Percentiles rank a stretch among this genome's conserved stretches.
phyloP scores from a whole-genome alignment of 2,797 vertebrate species.

The Poecilia gillii region DNA sequence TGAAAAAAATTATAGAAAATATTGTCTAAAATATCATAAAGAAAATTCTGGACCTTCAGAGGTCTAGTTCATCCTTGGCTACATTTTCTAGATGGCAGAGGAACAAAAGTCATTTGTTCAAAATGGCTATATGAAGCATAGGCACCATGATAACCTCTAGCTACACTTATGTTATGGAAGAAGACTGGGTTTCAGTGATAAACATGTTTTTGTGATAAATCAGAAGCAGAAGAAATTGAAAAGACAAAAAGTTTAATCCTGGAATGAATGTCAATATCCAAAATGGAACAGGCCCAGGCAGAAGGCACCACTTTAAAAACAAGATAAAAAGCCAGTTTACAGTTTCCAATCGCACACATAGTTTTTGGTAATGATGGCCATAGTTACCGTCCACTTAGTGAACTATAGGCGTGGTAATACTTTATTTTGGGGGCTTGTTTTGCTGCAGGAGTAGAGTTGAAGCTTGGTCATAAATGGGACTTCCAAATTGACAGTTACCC shows the following conservation, averaged over 20 bases:
- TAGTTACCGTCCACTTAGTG: background rate
- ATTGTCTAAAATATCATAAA: background rate
- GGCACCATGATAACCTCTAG: background rate
- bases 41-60: background rate
- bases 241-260: background rate
- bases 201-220: background rate
- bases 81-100: background rate
- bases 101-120: background rate
- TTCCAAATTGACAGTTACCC: background rate
- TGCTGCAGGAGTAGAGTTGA: too few species aligned
- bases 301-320: background rate
- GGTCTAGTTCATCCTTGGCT: background rate
- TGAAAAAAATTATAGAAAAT: background rate
- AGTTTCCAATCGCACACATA: background rate
- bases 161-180: too few species aligned
- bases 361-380: too few species aligned
- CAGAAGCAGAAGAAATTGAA: background rate
- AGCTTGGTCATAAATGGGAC: background rate
- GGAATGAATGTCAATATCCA: background rate
- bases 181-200: background rate
- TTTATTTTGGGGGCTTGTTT: background rate
- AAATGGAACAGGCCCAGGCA: background rate
- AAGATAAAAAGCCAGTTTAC: background rate
- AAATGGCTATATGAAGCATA: background rate
- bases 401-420: background rate